Base-by-base conservation (phyloP, 2,888 invertebrate species). In the Actias luna region DNA sequence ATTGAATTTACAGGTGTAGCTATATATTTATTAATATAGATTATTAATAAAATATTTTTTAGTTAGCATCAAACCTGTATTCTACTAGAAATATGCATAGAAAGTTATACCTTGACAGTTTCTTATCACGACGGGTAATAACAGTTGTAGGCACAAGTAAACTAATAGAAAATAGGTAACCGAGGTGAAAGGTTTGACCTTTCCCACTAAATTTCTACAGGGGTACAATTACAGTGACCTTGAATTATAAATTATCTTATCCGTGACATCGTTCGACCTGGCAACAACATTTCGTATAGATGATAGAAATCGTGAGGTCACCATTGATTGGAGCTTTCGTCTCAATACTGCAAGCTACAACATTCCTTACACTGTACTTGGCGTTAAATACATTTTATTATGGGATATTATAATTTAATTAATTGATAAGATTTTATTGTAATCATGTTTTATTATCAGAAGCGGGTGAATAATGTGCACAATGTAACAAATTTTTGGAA, bases 291-390 rank as follows among this genome's bases (percentile, higher is more conserved):
- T 91, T 90, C 80, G 87, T 88, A 88, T 89, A 90, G 91, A 90
- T 91, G 90, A 90, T 91, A 89, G 91, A 88, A 92, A 90, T 88
- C 92, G 92, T 92, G 92, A 92, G 91, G 91, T 91, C 92, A 90
- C 78, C 88, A 82, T 84, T 84, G 87, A 83, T 86, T 84, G 82
- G 85, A 76, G 83, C 87, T 82, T 8, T 55, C 55, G 85, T 85
- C 86, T 87, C 84, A 80, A 81, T 79, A 82, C 82, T 84, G 87
- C 87, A 84, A 89, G 89, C 90, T 89, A 90, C 89, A 39, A 39
- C 88, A 88, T 86, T 88, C 88, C 88, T 88, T 89, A 89, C 87
- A 90, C 86, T 3, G n/a, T 18, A 42, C 42, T 1, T 46, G 8
- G 46, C 7, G 10, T 46, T 46, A 10, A 22, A 22, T 8, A 22